Base-by-base conservation (phyloP, 2,113 vertebrate species). In the Agapornis roseicollis region DNA sequence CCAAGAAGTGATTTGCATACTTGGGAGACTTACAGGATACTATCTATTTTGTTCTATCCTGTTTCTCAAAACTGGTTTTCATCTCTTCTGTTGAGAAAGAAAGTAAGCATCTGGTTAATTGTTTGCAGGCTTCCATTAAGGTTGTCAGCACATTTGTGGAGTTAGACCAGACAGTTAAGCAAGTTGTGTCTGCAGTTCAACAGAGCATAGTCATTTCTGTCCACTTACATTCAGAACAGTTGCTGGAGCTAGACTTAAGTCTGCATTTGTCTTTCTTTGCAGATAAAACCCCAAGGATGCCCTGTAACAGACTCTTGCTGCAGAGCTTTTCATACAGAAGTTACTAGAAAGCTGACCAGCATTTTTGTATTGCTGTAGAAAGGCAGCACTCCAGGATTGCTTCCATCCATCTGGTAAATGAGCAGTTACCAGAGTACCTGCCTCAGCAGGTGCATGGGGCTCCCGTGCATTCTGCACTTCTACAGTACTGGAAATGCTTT, bases 401-500 rank as follows among this genome's bases (percentile, higher is more conserved):
- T 69, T 55, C 65, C 22, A 35, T 58, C 37, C 41, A 10, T 31
- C 46, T 50, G 63, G 18, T 3, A 1, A 5, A 6, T 8, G 11
- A 37, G 39, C 37, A 37, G 29, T 10, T 56, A 50, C 19, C 50
- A 20, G 46, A 29, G 23, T 56, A 50, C 68, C 56, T 66, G 46
- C 33, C 72, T 63, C 64, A 23, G 52, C 50, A 81, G 53, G 60
- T 77, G 77, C 18, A 3, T 1, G 2, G 42, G 24, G 11, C 13
- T 27, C 35, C 44, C 18, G 2, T 9, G n/a, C 8, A 1, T 53
- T 61, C 52, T 19, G 23, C 23, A 2, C 20, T 77, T 64, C 64
- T 41, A 29, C 17, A n/a, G 25, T 1, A 0, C 46, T 64, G 42
- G 25, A 28, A 58, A 39, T 1, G 1, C 52, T 78, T 68, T 18